These are phyloP conservation scores for Harmothoe impar DNA, from an alignment of 2,888 invertebrate species.

Conservation along the genomic window DNA sequence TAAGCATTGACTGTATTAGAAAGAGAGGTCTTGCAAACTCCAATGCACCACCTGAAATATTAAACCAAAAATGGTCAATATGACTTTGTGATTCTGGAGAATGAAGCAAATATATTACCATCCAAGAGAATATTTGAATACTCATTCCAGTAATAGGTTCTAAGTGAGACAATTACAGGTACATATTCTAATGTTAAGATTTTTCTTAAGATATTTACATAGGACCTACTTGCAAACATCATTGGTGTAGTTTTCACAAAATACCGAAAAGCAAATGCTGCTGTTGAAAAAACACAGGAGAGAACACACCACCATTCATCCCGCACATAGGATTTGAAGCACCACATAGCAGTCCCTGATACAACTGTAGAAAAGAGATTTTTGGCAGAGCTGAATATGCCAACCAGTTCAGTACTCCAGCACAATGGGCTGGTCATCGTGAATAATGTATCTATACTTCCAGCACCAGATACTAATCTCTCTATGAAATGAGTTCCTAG, in stretches of 20 bases:
- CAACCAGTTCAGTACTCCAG: conserved; percentile 3
- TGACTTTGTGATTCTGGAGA: too few relatives aligned
- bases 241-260: background rate
- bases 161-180: too few relatives aligned
- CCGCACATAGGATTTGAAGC: background rate
- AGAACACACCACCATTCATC: background rate
- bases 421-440: background rate
- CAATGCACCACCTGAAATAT: background rate
- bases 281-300: background rate
- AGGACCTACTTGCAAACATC: background rate
- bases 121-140: too few relatives aligned
- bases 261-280: background rate
- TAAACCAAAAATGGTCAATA: too few relatives aligned
- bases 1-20: background rate
- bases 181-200: too few relatives aligned
- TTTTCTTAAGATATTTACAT: too few relatives aligned
- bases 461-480: background rate
- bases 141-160: too few relatives aligned
- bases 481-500: background rate
- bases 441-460: background rate
- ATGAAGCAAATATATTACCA: too few relatives aligned
- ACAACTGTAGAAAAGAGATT: background rate
- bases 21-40: background rate
- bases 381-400: background rate
- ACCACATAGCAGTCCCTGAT: background rate